phyloP scores from a whole-genome alignment of 2,888 invertebrate species.

The Ichneumoninae sp. region DNA sequence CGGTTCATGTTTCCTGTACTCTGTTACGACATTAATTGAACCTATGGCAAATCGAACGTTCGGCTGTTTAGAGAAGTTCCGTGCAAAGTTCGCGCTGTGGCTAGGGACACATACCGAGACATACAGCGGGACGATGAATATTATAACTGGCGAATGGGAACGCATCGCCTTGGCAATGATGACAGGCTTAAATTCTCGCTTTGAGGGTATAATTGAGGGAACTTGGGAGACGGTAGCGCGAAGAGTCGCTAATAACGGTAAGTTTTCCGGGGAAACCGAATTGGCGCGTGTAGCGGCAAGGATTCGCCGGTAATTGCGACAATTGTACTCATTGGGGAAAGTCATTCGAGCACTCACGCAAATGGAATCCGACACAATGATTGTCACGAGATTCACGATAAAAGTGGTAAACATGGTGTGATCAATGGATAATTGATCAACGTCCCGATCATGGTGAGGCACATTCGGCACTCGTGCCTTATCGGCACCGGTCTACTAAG shows the following conservation, averaged over 20 bases:
- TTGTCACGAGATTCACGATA: too few relatives aligned
- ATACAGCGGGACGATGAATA: background rate
- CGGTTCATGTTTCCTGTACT: constrained; percentile 16
- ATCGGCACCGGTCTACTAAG: constrained; percentile 1
- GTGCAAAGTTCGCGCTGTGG: constrained; percentile 23
- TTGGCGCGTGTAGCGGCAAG: constrained; percentile 2
- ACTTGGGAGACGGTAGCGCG: constrained; percentile 15
- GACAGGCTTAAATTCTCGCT: constrained; percentile 36
- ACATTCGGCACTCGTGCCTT: background rate
- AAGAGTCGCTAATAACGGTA: constrained; percentile 8
- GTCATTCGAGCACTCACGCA: too few relatives aligned
- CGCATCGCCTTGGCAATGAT: constrained; percentile 35
- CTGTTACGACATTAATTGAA: constrained; percentile 48
- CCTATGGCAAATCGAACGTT: constrained; percentile 46
- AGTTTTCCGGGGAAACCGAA: background rate
- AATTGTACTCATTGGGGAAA: too few relatives aligned
- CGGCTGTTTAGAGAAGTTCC: constrained; percentile 12
- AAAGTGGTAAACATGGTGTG: too few relatives aligned
- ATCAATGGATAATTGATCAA: too few relatives aligned
- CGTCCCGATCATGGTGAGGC: too few relatives aligned
- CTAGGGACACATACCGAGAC: background rate
- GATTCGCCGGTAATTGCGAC: constrained; percentile 58
- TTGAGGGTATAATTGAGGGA: constrained; percentile 29
- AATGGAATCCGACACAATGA: too few relatives aligned
- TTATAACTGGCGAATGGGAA: background rate